Base-by-base conservation (phyloP, 2,888 invertebrate species). In the Mythimna pallens region DNA sequence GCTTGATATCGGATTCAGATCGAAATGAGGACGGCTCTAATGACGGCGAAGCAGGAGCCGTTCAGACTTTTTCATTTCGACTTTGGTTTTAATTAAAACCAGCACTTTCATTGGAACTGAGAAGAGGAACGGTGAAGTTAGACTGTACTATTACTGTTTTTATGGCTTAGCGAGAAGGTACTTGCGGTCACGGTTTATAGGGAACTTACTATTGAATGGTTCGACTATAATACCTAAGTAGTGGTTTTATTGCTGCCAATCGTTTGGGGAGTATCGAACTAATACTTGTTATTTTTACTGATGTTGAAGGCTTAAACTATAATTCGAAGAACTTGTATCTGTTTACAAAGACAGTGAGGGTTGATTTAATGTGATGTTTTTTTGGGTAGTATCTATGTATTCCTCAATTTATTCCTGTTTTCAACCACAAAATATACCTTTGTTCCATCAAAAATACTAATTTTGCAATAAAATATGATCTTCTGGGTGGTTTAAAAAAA, bases 81-180 rank as follows among this genome's bases (percentile, higher is more conserved):
- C 86, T 90, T 88, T 89, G 88, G 89, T 90, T 94, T 93, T 93
- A 94, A 94, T 94, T 94, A 94, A 93, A 93, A 90, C 91, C 90
- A 88, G 89, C 86, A 87, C 86, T 86, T 84, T 89, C 88, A 87
- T 86, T 86, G 83, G 80, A 83, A 86, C 70, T 83, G 85, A 87
- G 84, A 73, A 82, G 86, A 86, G 77, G 81, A 89, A 85, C 85
- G 85, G 81, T 85, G 80, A 86, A 89, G 86, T 87, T 81, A 43
- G 68, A 80, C 85, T 84, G 78, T 80, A 78, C 82, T 81, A 81
- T 82, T 68, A 83, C 78, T 76, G 71, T 74, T 83, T 86, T 84
- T 81, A 81, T 84, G 78, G 73, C 76, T 78, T 64, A 77, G 81
- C 57, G 64, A 74, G 73, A 62, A 78, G 71, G 82, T 84, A 74